Conservation (phyloP, 2,113 vertebrate genomes). For the Uria aalge region DNA sequence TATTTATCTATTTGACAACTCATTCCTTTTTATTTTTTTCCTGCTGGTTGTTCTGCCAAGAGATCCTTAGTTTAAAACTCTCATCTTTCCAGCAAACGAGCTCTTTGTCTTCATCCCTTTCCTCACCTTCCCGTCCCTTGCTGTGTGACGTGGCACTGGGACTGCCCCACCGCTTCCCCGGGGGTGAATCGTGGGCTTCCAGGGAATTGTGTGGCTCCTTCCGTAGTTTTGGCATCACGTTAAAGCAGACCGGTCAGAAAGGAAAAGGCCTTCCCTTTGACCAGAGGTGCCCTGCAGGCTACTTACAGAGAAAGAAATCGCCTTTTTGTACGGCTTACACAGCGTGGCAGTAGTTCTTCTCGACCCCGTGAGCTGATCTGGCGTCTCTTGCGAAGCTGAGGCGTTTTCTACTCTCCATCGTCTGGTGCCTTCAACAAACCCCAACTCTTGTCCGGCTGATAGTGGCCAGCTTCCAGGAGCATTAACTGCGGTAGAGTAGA, state of each 20-base stretch:
- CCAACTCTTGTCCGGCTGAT: not conserved
- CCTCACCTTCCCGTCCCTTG: not conserved
- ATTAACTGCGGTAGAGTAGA: not conserved
- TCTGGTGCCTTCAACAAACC: not conserved
- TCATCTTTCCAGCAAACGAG: not conserved
- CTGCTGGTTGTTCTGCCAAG: not conserved
- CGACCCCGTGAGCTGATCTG: not conserved
- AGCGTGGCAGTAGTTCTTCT: not conserved
- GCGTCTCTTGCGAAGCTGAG: not conserved
- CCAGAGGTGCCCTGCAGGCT: not conserved
- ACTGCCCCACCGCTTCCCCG: not conserved
- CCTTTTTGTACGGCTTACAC: not conserved
- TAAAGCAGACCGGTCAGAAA: not conserved
- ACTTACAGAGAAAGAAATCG: not conserved
- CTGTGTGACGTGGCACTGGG: fast-evolving
- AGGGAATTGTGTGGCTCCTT: not conserved
- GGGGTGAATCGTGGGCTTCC: not conserved
- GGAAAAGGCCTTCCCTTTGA: not conserved
- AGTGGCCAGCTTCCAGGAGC: not conserved
- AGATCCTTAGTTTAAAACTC: not conserved
- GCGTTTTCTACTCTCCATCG: fast-evolving
- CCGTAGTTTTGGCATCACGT: not conserved
- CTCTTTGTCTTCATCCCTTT: not conserved
- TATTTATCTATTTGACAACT: not conserved
- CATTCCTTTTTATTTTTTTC: not conserved